These are phyloP conservation scores for Lydus trimaculatus DNA, from an alignment of 2,888 invertebrate genomes.

Conservation along the genomic window DNA sequence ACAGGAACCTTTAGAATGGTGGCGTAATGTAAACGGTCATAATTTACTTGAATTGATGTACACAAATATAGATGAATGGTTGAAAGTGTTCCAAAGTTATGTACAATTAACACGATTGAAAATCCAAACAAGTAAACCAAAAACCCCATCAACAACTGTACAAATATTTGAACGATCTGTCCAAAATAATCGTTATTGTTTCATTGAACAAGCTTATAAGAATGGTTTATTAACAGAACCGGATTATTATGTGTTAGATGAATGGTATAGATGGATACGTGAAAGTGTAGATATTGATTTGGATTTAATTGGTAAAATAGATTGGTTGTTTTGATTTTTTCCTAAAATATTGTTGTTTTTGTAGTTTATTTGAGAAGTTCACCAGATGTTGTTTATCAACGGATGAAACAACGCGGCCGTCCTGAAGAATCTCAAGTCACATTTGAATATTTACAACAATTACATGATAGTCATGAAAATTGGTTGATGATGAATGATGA, in stretches of 20 bases:
- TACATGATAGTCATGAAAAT: conserved; percentile 79
- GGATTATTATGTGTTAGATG: conserved; percentile 82
- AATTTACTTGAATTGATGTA: conserved; percentile 89
- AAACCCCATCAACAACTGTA: conserved; percentile 69
- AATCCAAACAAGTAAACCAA: conserved; percentile 69
- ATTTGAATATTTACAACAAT: conserved; percentile 78
- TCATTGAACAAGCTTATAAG: conserved; percentile 77
- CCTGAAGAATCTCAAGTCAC: conserved; percentile 84
- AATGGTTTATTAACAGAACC: conserved; percentile 74
- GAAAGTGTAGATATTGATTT: conserved; percentile 76
- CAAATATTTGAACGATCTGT: conserved; percentile 92
- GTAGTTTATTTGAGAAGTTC: conserved; percentile 72
- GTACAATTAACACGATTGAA: conserved; percentile 90
- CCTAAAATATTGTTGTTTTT: conserved; percentile 14
- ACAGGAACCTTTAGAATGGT: conserved; percentile 84
- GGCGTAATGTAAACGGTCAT: conserved; percentile 81
- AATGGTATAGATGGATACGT: conserved; percentile 86
- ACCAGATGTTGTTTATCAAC: conserved; percentile 70
- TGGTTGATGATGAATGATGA: conserved; percentile 68
- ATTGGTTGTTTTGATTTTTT: conserved; percentile 16
- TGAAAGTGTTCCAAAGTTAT: conserved; percentile 88
- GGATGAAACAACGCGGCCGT: conserved; percentile 79
- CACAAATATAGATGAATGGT: conserved; percentile 81
- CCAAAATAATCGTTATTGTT: conserved; percentile 80
- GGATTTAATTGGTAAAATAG: conserved; percentile 89